Evolutionary conservation across 2,113 vertebrate species (phyloP).

Genomic region (Heteronetta atricapilla): DNA sequence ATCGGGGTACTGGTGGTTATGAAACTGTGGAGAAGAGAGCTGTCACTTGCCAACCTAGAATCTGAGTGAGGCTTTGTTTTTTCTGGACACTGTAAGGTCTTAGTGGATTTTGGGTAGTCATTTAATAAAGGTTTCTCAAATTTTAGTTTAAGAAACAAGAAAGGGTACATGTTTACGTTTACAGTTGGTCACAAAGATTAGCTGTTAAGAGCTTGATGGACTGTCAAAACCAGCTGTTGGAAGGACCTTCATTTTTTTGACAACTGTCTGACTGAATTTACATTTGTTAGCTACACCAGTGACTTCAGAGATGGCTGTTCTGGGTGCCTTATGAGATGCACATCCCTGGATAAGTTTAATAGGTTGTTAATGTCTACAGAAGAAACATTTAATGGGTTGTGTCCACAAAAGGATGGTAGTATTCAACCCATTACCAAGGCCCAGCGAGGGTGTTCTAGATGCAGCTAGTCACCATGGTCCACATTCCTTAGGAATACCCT

Average conservation of each 20-base stretch:
- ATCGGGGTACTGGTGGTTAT: neutral
- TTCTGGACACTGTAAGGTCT: neutral
- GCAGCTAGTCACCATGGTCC: neutral
- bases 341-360: neutral
- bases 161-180: neutral
- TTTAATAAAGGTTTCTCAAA: neutral
- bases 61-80: neutral
- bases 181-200: neutral
- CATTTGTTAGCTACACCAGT: neutral
- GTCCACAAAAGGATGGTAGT: neutral
- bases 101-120: neutral
- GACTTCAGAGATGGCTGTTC: neutral
- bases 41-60: neutral
- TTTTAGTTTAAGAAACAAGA: neutral
- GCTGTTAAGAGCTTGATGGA: neutral
- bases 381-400: neutral
- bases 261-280: neutral
- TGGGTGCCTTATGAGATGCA: neutral
- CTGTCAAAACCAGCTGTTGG: neutral
- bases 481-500: neutral
- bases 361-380: neutral
- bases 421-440: neutral
- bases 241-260: neutral
- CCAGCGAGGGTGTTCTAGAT: neutral
- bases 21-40: neutral